Evolutionary conservation across 2,888 invertebrate species (phyloP).

Genomic region (Tryphoninae sp.): DNA sequence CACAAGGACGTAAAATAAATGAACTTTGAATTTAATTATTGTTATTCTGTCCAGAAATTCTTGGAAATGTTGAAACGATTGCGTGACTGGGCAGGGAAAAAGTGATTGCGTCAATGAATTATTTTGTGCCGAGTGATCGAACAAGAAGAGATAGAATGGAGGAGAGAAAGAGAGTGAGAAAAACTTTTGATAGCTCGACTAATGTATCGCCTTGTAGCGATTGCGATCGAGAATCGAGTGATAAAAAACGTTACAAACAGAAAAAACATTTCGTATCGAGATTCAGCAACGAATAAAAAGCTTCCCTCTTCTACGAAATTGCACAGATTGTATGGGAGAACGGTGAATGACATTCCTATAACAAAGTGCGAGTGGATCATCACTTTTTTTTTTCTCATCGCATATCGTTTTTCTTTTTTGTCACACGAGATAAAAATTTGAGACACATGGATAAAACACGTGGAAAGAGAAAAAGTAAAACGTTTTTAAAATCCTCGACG

Average conservation of each 20-base stretch:
- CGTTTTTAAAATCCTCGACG: constrained; percentile 79
- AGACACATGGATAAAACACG: constrained; percentile 67
- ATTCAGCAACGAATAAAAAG: constrained; percentile 3
- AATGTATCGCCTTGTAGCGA: constrained; percentile 36
- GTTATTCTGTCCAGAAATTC: background rate
- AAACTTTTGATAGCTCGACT: constrained; percentile 21
- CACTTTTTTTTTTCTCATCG: background rate
- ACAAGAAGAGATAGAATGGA: background rate
- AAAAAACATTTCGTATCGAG: background rate
- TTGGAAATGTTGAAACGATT: background rate
- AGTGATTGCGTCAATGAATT: constrained; percentile 26
- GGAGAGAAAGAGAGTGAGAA: background rate
- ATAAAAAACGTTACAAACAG: background rate
- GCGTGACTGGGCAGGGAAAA: constrained; percentile 14
- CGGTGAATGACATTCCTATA: constrained; percentile 38
- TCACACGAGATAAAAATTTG: constrained; percentile 35
- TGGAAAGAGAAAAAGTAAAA: constrained; percentile 69
- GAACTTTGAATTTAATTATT: background rate
- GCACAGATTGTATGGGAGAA: constrained; percentile 32
- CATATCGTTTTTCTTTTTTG: constrained; percentile 11
- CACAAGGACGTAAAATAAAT: background rate
- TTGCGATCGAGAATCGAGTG: constrained; percentile 46
- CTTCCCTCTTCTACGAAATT: background rate
- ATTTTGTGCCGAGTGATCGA: constrained; percentile 43
- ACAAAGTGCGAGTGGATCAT: background rate